A percentile compares a stretch with the other conserved stretches of the same genome.
phyloP scores from a whole-genome alignment of 2,888 invertebrate species.

The Neuroscelio doddi region DNA sequence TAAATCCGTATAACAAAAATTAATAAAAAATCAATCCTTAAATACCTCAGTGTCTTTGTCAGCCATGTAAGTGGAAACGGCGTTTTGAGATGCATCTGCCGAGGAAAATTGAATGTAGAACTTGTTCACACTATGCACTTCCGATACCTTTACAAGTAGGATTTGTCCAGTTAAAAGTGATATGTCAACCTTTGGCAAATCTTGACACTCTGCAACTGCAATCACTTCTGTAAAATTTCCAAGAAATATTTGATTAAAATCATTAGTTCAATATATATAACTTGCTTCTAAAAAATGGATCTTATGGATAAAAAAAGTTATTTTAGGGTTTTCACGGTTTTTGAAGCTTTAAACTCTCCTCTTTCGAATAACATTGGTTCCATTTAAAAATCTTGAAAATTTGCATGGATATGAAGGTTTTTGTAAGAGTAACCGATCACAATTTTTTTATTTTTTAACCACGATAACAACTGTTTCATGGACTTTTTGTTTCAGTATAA shows the following conservation, averaged over 20 bases:
- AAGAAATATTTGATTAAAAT: not conserved
- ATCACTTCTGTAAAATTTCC: not conserved
- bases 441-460: too few species aligned
- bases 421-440: too few species aligned
- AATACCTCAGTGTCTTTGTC: conserved; percentile 59
- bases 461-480: too few species aligned
- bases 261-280: too few species aligned
- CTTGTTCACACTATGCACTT: conserved; percentile 69
- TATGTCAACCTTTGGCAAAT: conserved; percentile 65
- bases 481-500: too few species aligned
- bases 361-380: too few species aligned
- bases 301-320: conserved; percentile 13
- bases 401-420: too few species aligned
- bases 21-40: too few species aligned
- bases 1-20: conserved; percentile 7
- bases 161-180: conserved; percentile 71
- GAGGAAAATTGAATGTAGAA: conserved; percentile 72
- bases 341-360: too few species aligned
- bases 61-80: conserved; percentile 59
- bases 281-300: not conserved
- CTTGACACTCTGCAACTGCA: conserved; percentile 24
- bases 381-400: too few species aligned
- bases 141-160: conserved; percentile 70
- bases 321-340: too few species aligned
- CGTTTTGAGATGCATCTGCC: conserved; percentile 58